phyloP scores from a whole-genome alignment of 2,797 vertebrate species.

The Gadopsis bispinosus region DNA sequence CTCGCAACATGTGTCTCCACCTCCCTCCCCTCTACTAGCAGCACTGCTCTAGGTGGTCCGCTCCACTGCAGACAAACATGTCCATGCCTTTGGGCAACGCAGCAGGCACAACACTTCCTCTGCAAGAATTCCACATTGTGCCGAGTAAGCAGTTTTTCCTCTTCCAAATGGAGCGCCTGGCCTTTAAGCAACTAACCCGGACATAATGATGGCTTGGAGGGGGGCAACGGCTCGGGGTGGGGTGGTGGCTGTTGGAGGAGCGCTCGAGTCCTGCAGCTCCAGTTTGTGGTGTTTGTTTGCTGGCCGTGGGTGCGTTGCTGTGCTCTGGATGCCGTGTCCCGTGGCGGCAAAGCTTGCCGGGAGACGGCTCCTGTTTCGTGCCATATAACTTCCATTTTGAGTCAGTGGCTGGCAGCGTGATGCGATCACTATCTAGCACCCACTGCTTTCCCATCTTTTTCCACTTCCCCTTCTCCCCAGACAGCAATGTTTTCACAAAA shows the following conservation, averaged over 20 bases:
- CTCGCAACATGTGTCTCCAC: neutral
- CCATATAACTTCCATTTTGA: constrained; percentile 58
- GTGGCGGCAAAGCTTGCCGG: constrained; percentile 43
- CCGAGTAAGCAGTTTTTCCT: constrained; percentile 59
- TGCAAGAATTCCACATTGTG: constrained; percentile 62
- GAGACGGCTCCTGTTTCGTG: constrained; percentile 47
- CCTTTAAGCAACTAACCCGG: constrained; percentile 62
- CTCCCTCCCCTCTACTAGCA: constrained; percentile 25
- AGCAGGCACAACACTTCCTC: constrained; percentile 61
- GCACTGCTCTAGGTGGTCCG: constrained; percentile 47
- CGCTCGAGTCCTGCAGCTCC: constrained; percentile 36
- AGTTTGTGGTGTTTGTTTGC: constrained; percentile 64
- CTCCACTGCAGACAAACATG: constrained; percentile 57
- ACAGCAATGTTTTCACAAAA: constrained; percentile 36
- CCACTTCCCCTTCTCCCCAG: constrained; percentile 27
- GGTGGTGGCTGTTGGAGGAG: constrained; percentile 39
- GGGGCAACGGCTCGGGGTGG: neutral
- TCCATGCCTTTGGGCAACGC: constrained; percentile 61
- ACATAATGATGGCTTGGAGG: constrained; percentile 51
- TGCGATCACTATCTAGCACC: constrained; percentile 49
- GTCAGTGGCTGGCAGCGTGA: constrained; percentile 59
- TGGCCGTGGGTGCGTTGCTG: constrained; percentile 54
- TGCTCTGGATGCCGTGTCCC: constrained; percentile 55
- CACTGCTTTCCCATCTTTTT: constrained; percentile 59
- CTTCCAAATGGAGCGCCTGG: constrained; percentile 54